Percentiles rank a stretch among this genome's conserved stretches.
Conservation (phyloP, 2,888 invertebrate genomes). For the Mesoligia furuncula region DNA sequence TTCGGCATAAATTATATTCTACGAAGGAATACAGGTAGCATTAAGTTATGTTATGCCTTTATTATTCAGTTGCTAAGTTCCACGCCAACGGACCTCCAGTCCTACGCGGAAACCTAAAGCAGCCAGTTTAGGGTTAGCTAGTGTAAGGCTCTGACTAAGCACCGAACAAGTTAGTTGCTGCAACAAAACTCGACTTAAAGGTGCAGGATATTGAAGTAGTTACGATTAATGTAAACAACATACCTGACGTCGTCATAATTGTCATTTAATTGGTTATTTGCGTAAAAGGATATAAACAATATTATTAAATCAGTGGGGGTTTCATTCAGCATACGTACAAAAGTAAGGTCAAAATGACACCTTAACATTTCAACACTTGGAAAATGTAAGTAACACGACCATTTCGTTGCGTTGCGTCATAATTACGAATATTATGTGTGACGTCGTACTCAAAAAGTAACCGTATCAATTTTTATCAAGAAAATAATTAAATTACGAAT, state of each 20-base stretch:
- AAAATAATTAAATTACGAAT: slow-evolving; percentile 27
- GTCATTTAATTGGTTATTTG: slow-evolving; percentile 64
- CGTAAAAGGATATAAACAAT: slow-evolving; percentile 72
- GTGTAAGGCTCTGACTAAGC: slow-evolving; percentile 3
- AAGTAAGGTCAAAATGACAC: slow-evolving; percentile 64
- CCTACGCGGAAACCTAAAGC: slow-evolving; percentile 21
- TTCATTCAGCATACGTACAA: slow-evolving; percentile 61
- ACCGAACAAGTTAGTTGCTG: slow-evolving; percentile 31
- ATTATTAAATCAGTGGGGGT: slow-evolving; percentile 66
- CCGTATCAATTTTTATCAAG: slow-evolving; percentile 27
- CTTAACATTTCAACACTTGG: slow-evolving; percentile 65
- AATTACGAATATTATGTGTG: slow-evolving; percentile 58
- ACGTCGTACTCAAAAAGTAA: slow-evolving; percentile 57
- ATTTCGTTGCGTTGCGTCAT: slow-evolving; percentile 65
- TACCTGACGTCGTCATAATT: slow-evolving; percentile 35
- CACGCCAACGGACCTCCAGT: slow-evolving; percentile 7
- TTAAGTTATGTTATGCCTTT: slow-evolving; percentile 11
- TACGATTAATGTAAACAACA: slow-evolving; percentile 26
- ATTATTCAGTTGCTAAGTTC: slow-evolving; percentile 25
- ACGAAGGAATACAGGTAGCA: slow-evolving; percentile 12
- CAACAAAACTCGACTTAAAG: slow-evolving; percentile 34
- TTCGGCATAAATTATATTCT: slow-evolving; percentile 16
- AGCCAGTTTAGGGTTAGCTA: slow-evolving; percentile 31
- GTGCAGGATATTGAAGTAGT: slow-evolving; percentile 46
- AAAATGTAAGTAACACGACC: slow-evolving; percentile 52